Conservation (phyloP, 2,888 invertebrate species). For the Cryptosula pallasiana region DNA sequence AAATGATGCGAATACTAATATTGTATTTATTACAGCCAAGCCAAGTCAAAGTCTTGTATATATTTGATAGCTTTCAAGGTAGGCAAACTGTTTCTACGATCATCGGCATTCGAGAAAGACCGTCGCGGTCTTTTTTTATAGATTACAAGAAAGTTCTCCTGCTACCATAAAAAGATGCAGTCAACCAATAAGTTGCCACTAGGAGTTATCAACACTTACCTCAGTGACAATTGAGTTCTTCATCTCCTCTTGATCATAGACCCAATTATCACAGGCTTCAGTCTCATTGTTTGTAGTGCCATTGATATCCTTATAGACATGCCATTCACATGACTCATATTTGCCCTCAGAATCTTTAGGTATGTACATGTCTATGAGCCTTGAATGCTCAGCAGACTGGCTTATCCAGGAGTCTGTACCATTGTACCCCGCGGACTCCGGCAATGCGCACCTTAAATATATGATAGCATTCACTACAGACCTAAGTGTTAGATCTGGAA, state of each 20-base stretch:
- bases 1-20: too few species aligned
- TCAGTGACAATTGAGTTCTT: not conserved
- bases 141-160: too few species aligned
- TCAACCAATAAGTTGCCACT: slow-evolving; percentile 2
- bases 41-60: too few species aligned
- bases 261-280: not conserved
- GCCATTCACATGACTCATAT: not conserved
- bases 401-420: slow-evolving; percentile 11
- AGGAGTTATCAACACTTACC: not conserved
- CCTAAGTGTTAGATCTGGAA: too few species aligned
- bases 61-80: too few species aligned
- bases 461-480: too few species aligned
- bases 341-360: not conserved
- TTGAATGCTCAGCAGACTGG: not conserved
- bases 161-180: too few species aligned
- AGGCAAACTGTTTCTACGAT: too few species aligned
- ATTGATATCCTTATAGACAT: not conserved
- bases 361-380: not conserved
- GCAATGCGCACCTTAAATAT: not conserved
- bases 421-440: not conserved
- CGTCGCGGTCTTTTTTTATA: too few species aligned
- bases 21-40: too few species aligned
- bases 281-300: not conserved
- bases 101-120: too few species aligned
- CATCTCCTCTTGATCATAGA: not conserved